Base-by-base conservation (phyloP, 2,113 vertebrate species). In the Rhynchopsitta pachyrhyncha region DNA sequence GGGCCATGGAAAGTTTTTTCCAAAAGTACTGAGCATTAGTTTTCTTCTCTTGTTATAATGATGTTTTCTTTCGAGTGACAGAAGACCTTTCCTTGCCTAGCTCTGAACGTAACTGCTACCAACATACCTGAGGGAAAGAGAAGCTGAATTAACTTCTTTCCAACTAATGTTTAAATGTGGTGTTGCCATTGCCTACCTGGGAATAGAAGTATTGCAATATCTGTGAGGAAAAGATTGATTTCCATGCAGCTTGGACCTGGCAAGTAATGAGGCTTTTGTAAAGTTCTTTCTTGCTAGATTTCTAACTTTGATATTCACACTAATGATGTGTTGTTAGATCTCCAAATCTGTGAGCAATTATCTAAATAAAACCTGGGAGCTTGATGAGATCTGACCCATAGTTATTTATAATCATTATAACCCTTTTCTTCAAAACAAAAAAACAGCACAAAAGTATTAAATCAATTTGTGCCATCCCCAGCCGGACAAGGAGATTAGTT, bases 401-500 rank as follows among this genome's bases (percentile, higher is more conserved):
- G 68, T 85, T 97, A 83, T 41, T 93, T 95, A n/a, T 82, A 78
- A 91, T 91, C 73, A 79, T 59, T 82, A 23, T 29, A 87, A 77
- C 33, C 23, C 31, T 18, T 80, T 93, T 92, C 83, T 92, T 91
- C 49, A 83, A 92, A 91, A 92, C 59, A 95, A 91, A 88, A 92
- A 73, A 23, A 1, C 44, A 90, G 19, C 47, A 57, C 35, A 59
- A 70, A 93, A 55, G 63, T 90, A 89, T 93, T 95, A 89, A 95
- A 97, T 97, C 80, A 96, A 82, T 96, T 95, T 95, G 82, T 93
- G 82, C 87, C 70, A 88, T 95, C 37, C 78, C 33, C 68, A 95
- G 86, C 71, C 0, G 35, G 92, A 95, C 67, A 86, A 95, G 75
- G 63, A 95, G 95, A 96, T 96, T 93, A 95, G 78, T 89, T 95